Percentiles rank a stretch among this genome's conserved stretches.
phyloP scores from a whole-genome alignment of 2,888 invertebrate species.

The Rotaria magnacalcarata region DNA sequence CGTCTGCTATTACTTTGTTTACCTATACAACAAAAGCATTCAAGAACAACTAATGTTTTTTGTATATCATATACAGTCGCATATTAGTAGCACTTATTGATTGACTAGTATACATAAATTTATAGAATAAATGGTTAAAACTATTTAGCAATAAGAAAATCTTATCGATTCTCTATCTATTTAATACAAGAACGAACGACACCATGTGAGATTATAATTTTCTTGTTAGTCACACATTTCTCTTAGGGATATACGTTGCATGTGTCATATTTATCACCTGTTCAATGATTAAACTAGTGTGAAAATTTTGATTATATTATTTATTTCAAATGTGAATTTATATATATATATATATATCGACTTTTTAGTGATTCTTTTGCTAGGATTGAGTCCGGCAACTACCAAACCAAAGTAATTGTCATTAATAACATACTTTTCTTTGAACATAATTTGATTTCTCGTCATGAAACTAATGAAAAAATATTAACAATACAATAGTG shows the following conservation, averaged over 20 bases:
- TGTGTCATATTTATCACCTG: not conserved
- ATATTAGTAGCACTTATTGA: not conserved
- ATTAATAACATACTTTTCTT: not conserved
- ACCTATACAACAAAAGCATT: slow-evolving; percentile 18
- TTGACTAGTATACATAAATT: not conserved
- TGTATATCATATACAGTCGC: not conserved
- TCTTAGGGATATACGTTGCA: not conserved
- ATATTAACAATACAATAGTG: not conserved
- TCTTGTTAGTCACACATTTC: not conserved
- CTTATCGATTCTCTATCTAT: not conserved
- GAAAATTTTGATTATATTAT: not conserved
- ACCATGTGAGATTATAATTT: not conserved
- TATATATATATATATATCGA: not conserved
- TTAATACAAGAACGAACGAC: not conserved
- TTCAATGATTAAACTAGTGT: not conserved
- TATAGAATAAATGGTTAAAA: too few species aligned
- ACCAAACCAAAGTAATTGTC: too few species aligned
- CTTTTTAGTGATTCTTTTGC: not conserved
- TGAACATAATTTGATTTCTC: not conserved
- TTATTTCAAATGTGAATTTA: not conserved
- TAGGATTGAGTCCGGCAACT: too few species aligned
- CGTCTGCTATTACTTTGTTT: slow-evolving; percentile 11
- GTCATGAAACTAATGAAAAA: not conserved
- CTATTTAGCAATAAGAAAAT: not conserved
- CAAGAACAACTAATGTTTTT: not conserved